Conservation (phyloP, 2,797 vertebrate genomes). For the Gymnothorax javanicus region DNA sequence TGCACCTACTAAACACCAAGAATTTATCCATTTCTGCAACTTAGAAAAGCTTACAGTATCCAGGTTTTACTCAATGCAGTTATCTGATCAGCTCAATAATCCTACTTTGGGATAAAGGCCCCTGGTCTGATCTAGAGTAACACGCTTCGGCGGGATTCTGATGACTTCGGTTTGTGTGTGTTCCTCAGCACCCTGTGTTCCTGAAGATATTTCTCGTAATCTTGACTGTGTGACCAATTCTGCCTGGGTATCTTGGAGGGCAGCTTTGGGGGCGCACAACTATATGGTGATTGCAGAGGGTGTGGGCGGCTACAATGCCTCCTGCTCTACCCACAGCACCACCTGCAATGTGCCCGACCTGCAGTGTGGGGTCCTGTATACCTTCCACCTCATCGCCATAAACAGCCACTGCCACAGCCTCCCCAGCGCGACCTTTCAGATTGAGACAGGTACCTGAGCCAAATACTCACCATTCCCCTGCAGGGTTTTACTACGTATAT, state of each 20-base stretch:
- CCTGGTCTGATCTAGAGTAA: neutral
- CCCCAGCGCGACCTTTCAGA: conserved; percentile 55
- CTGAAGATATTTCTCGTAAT: conserved; percentile 45
- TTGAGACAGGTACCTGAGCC: conserved; percentile 68
- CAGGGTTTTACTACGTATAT: neutral
- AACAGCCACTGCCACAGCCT: conserved; percentile 65
- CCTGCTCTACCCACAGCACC: conserved; percentile 50
- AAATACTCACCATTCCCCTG: neutral
- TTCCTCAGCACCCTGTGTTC: conserved; percentile 70
- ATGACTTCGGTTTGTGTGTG: neutral
- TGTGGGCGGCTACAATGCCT: conserved; percentile 50
- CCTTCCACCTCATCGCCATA: conserved; percentile 58
- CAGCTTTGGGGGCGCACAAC: conserved; percentile 57
- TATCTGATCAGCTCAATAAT: no score
- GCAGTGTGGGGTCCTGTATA: conserved; percentile 68
- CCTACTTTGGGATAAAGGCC: no score
- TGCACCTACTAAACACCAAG: no score
- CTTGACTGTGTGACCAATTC: conserved; percentile 72
- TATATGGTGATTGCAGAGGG: conserved; percentile 61
- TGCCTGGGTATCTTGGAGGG: conserved; percentile 67
- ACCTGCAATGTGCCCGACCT: conserved; percentile 65
- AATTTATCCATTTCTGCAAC: no score
- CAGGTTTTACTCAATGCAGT: no score
- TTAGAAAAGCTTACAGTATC: no score
- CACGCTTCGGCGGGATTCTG: neutral